Evolutionary conservation across 2,113 vertebrate species (phyloP).

Genomic region (Turnix velox): DNA sequence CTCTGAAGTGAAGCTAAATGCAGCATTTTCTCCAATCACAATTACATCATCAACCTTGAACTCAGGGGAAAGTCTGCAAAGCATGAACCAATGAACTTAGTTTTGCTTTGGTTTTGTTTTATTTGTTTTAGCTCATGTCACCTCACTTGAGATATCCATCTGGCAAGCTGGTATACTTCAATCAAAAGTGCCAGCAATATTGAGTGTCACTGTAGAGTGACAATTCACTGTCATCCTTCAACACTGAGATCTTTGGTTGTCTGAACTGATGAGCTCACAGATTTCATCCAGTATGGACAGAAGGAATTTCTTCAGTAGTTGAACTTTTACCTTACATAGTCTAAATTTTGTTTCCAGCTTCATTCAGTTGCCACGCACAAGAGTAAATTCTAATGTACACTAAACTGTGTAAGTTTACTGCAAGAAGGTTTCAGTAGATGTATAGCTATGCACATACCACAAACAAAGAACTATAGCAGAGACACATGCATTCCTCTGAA

Average conservation of each 20-base stretch:
- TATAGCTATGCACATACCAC: fast-evolving
- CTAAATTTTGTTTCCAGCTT: neutral
- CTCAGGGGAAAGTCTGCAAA: neutral
- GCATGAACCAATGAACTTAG: neutral
- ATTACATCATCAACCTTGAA: neutral
- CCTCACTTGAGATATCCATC: neutral
- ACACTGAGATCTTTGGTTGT: neutral
- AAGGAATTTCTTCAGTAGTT: neutral
- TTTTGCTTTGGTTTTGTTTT: neutral
- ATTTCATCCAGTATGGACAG: neutral
- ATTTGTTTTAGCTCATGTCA: neutral
- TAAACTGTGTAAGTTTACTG: neutral
- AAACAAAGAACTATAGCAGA: neutral
- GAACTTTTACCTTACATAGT: neutral
- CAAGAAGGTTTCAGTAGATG: neutral
- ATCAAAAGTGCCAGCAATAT: neutral
- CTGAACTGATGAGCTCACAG: neutral
- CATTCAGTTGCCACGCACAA: neutral
- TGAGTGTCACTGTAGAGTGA: neutral
- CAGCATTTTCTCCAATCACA: neutral
- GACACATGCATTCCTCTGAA: neutral
- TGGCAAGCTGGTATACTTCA: neutral
- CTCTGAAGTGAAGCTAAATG: neutral
- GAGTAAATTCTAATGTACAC: neutral
- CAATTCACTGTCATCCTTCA: neutral